Conservation (phyloP, 2,113 vertebrate species). For the Leiothrix lutea region DNA sequence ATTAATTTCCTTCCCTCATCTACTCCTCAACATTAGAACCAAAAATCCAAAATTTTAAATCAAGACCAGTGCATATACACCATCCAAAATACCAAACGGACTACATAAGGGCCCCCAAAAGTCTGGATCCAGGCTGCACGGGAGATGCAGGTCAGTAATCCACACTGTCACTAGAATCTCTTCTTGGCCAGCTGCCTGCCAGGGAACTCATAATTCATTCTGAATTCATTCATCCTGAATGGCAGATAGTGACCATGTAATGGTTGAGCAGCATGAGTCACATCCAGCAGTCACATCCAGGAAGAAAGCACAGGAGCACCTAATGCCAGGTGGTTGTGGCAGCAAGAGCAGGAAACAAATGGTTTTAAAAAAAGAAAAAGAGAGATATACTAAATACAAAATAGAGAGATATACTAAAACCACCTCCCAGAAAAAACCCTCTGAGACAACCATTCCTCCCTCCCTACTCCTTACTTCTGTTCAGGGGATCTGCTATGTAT, state of each 20-base stretch:
- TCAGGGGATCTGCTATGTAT: neutral
- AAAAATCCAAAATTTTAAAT: neutral
- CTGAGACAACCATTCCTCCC: neutral
- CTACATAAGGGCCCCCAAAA: neutral
- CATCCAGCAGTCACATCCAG: neutral
- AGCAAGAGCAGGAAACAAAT: neutral
- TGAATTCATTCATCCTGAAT: too few relatives aligned
- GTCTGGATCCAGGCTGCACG: neutral
- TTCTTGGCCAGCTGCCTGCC: neutral
- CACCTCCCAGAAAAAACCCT: rapidly evolving
- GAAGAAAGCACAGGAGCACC: neutral
- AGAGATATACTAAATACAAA: neutral
- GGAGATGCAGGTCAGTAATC: neutral
- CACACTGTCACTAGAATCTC: neutral
- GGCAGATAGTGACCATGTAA: neutral
- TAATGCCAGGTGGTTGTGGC: neutral
- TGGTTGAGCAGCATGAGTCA: neutral
- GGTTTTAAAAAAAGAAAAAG: neutral
- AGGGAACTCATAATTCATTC: neutral
- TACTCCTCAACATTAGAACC: neutral
- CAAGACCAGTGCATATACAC: neutral
- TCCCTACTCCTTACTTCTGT: neutral
- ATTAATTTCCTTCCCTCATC: neutral
- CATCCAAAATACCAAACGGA: neutral
- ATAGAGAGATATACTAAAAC: neutral